These are phyloP conservation scores for Geopemphigus sp. DNA, from an alignment of 1,140 invertebrate species.

Conservation along the genomic window DNA sequence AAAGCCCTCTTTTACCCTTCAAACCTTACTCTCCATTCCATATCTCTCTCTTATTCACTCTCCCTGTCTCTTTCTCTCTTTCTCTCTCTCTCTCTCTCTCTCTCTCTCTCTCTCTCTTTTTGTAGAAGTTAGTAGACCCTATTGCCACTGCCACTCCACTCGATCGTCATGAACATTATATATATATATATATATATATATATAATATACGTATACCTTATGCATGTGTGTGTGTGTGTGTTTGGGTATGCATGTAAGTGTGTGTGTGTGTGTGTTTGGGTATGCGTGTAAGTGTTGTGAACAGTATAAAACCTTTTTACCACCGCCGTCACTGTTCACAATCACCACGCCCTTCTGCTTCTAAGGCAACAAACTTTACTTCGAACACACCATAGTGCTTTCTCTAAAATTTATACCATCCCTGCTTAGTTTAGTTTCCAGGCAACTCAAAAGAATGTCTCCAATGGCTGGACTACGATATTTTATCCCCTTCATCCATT, in stretches of 20 bases:
- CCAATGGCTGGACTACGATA: too few species aligned
- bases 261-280: not conserved
- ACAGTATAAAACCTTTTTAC: constrained; percentile 35
- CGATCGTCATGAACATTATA: constrained; percentile 29
- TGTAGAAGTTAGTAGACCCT: constrained; percentile 35
- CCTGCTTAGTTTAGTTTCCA: not conserved
- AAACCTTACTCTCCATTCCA: not conserved
- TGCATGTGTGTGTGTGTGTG: not conserved
- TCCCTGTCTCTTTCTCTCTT: not conserved
- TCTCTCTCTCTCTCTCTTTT: not conserved
- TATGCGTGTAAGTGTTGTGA: constrained; percentile 5
- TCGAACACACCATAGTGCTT: not conserved
- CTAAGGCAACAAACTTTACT: constrained; percentile 6
- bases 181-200: constrained; percentile 3
- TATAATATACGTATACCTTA: constrained; percentile 4
- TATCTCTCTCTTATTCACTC: too few species aligned
- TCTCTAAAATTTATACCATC: not conserved
- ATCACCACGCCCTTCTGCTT: not conserved
- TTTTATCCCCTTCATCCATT: not conserved
- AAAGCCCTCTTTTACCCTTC: constrained; percentile 37
- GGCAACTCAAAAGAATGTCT: not conserved
- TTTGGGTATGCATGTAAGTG: too few species aligned
- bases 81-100: too few species aligned
- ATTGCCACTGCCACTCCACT: not conserved
- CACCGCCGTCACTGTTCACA: not conserved